A percentile compares a stretch with the other conserved stretches of the same genome.
These are phyloP conservation scores for Orthonyx spaldingii DNA, from an alignment of 2,113 vertebrate genomes.

Conservation along the genomic window DNA sequence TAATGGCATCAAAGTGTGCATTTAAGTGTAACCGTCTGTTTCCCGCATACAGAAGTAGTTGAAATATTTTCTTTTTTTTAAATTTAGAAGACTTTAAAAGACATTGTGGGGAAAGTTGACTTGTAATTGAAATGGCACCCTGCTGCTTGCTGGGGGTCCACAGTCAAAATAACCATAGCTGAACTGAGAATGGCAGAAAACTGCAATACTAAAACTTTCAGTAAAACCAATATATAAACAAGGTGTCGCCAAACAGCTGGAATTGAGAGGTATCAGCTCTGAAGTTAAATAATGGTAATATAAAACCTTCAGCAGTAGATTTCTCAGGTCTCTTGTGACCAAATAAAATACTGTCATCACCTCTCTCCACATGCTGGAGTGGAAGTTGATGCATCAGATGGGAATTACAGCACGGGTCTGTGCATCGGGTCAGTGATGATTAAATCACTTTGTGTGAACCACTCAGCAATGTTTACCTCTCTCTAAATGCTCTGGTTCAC, in stretches of 20 bases:
- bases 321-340: neutral
- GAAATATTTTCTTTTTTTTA: neutral
- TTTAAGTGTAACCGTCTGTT: neutral
- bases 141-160: neutral
- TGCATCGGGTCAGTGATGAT: neutral
- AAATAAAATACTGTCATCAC: slow-evolving; percentile 3
- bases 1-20: neutral
- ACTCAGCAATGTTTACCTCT: neutral
- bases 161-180: neutral
- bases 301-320: neutral
- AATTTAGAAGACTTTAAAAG: neutral
- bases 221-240: neutral
- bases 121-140: neutral
- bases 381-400: neutral
- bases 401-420: neutral
- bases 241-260: slow-evolving; percentile 16
- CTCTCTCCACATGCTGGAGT: neutral
- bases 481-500: neutral
- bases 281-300: neutral
- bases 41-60: neutral
- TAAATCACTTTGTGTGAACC: slow-evolving; percentile 22
- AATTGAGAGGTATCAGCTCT: neutral
- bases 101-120: neutral
- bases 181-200: neutral
- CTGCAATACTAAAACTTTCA: neutral